A percentile compares a stretch with the other conserved stretches of the same genome.
phyloP scores from a whole-genome alignment of 2,113 vertebrate species.

The Sturnus vulgaris region DNA sequence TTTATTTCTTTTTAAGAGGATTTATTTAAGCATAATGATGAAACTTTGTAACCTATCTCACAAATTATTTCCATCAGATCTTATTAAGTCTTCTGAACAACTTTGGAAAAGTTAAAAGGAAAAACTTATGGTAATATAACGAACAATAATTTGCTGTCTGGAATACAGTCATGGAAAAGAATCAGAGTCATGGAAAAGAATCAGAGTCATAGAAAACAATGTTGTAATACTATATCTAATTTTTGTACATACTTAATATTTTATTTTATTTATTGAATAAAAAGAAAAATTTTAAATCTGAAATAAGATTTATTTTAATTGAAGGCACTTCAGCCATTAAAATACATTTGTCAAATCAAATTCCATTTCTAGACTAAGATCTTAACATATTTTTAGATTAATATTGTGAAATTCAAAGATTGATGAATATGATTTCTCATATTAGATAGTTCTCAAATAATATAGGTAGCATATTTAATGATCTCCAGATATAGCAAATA shows the following conservation, averaged over 20 bases:
- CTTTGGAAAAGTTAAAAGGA: slow-evolving; percentile 35
- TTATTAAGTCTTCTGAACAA: slow-evolving; percentile 36
- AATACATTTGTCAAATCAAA: slow-evolving; percentile 27
- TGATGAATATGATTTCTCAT: slow-evolving; percentile 31
- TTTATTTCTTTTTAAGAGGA: background rate
- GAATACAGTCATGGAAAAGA: slow-evolving; percentile 25
- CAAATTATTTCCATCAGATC: slow-evolving; percentile 33
- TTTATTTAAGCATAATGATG: slow-evolving; percentile 45
- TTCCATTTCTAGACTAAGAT: slow-evolving; percentile 17
- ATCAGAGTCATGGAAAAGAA: slow-evolving; percentile 17
- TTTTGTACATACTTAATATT: background rate
- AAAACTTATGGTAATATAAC: background rate
- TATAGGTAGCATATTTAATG: background rate
- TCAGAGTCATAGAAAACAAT: slow-evolving; percentile 42
- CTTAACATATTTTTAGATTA: background rate
- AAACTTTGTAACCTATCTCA: slow-evolving; percentile 22
- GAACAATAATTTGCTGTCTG: background rate
- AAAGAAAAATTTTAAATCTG: slow-evolving; percentile 26
- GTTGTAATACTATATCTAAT: slow-evolving; percentile 29
- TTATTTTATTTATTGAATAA: slow-evolving; percentile 15
- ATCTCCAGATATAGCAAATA: background rate
- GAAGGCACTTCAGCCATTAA: background rate
- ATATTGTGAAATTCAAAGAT: slow-evolving; percentile 8
- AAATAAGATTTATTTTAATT: slow-evolving; percentile 26
- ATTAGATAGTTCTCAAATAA: background rate